These are phyloP conservation scores for Drosophila ogumai DNA, from an alignment of 1,140 invertebrate genomes.

Conservation along the genomic window DNA sequence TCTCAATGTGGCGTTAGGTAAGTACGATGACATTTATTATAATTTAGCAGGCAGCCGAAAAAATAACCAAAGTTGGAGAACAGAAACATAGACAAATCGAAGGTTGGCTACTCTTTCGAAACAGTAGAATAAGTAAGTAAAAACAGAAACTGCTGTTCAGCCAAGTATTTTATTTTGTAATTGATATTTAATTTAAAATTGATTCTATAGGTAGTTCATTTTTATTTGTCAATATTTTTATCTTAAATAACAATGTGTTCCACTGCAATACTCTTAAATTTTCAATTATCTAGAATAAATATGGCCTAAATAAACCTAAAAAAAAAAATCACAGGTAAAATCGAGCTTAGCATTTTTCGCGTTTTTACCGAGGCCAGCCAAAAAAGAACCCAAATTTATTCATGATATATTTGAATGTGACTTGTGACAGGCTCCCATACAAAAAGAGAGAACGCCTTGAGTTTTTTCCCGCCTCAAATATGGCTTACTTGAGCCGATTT, in stretches of 20 bases:
- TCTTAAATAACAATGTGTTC: no score
- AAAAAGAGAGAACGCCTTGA: constrained; percentile 7
- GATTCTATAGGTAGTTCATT: no score
- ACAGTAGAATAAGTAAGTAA: neutral
- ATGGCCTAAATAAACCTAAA: neutral
- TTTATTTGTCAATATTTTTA: no score
- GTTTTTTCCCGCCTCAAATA: constrained; percentile 2
- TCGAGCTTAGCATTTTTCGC: neutral
- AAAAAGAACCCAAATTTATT: constrained; percentile 38
- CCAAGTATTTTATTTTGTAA: neutral
- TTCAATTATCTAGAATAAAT: constrained; percentile 2
- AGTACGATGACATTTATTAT: constrained; percentile 79
- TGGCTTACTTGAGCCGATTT: neutral
- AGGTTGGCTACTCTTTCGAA: constrained; percentile 1
- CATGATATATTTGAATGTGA: constrained; percentile 41
- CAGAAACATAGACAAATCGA: constrained; percentile 10
- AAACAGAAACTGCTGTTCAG: neutral
- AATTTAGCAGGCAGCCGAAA: constrained; percentile 57
- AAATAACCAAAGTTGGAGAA: constrained; percentile 11
- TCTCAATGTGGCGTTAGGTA: constrained; percentile 62
- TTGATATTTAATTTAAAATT: no score
- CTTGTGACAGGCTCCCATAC: neutral
- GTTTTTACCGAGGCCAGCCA: neutral
- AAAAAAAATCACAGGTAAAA: neutral
- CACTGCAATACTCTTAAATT: neutral